These are phyloP conservation scores for Tuberolachnus salignus DNA, from an alignment of 2,888 invertebrate species.

Conservation along the genomic window DNA sequence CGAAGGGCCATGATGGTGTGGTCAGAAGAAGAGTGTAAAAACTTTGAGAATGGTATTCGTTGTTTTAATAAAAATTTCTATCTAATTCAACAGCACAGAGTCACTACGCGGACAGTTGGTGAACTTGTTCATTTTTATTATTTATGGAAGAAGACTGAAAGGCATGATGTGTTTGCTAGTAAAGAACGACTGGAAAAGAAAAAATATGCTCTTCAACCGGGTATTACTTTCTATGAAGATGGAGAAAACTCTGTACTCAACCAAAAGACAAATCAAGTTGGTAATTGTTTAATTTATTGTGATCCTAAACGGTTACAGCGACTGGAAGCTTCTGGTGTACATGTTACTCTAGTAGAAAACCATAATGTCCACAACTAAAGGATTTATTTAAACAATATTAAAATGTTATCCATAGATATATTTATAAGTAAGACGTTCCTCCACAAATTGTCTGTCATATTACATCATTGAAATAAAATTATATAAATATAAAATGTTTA, in stretches of 20 bases:
- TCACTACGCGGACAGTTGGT: conserved; percentile 90
- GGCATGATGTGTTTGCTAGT: conserved; percentile 88
- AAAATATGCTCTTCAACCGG: conserved; percentile 89
- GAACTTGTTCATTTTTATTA: conserved; percentile 96
- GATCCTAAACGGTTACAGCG: conserved; percentile 59
- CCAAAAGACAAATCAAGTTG: conserved; percentile 62
- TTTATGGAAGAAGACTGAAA: conserved; percentile 98
- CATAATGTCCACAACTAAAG: conserved; percentile 14
- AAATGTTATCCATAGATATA: not conserved
- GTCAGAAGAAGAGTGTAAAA: conserved; percentile 96
- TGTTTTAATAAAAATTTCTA: conserved; percentile 96
- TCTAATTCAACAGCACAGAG: conserved; percentile 90
- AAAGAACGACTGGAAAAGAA: conserved; percentile 89
- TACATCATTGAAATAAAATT: not conserved
- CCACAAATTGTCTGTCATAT: not conserved
- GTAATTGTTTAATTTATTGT: conserved; percentile 60
- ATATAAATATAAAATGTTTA: not conserved
- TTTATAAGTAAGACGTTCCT: conserved; percentile 23
- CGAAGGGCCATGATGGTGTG: conserved; percentile 75
- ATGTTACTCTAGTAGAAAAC: conserved; percentile 27
- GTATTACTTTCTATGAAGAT: conserved; percentile 69
- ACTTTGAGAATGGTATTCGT: conserved; percentile 94
- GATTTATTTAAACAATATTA: conserved; percentile 13
- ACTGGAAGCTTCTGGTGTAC: conserved; percentile 46
- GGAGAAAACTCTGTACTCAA: conserved; percentile 58